Base-by-base conservation (phyloP, 30 jellyfish, hydroid and myxozoan species). In the Morbakka virulenta region DNA sequence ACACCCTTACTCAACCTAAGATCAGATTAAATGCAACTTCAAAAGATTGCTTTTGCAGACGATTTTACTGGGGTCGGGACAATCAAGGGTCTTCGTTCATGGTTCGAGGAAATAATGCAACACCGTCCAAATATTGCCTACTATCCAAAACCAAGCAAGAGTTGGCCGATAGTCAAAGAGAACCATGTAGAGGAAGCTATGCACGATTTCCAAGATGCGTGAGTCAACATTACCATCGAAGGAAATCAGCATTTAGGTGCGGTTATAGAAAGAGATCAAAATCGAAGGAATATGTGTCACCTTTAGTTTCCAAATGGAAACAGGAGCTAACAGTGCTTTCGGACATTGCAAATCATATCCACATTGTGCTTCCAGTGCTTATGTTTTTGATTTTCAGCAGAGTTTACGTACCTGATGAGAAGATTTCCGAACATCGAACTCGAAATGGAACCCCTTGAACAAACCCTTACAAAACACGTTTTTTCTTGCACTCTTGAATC, bases 21-120 rank as follows among this genome's bases (percentile, higher is more conserved):
- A 67, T 50, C 63, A 67, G 74, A 67, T 17, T 64, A 67, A 62
- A 12, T 67, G 26, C 35, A 62, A 67, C 32, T 64, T 6, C 61
- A 61, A 76, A 30, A 50, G 28, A 72, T 53, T 62, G 89, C 85
- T 32, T 78, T 1, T 78, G 86, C 89, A 30, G 83, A 78, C 62
- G 57, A 78, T 74, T 26, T 78, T 6, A 35, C 84, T 3, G 89
- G 73, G 9, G 63, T 33, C 13, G 89, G 89, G 13, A 78, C 41
- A 31, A 29, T 78, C 20, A 35, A 25, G 20, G n/a, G n/a, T n/a
- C n/a, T n/a, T n/a, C n/a, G n/a, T n/a, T n/a, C n/a, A n/a, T n/a
- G n/a, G n/a, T n/a, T n/a, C n/a, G n/a, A n/a, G n/a, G n/a, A n/a
- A n/a, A n/a, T n/a, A n/a, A n/a, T n/a, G n/a, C n/a, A n/a, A 47